Conservation (phyloP, 2,113 vertebrate species). For the Tragelaphus imberbis region DNA sequence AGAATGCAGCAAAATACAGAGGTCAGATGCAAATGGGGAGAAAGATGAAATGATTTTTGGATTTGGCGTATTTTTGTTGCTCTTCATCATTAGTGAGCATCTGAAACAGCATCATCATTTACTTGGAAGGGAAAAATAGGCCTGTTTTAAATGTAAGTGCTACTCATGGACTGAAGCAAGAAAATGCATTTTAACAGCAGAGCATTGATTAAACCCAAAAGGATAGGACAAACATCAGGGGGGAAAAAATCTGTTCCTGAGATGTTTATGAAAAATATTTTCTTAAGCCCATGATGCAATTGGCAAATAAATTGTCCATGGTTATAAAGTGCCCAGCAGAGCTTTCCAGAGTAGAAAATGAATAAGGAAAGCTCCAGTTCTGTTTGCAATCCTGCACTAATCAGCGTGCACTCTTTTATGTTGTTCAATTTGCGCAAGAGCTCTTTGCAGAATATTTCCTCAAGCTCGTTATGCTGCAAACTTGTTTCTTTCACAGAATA, state of each 20-base stretch:
- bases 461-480: not conserved
- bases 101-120: not conserved
- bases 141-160: not conserved
- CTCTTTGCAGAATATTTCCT: not conserved
- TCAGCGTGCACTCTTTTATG: not conserved
- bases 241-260: not conserved
- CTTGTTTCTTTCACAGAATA: not conserved
- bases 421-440: not conserved
- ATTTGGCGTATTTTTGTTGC: not conserved
- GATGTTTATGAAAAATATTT: constrained; percentile 20
- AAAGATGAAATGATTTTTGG: not conserved
- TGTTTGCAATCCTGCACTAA: not conserved
- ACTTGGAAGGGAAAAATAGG: not conserved
- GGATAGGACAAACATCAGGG: not conserved
- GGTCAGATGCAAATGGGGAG: not conserved
- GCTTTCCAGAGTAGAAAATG: not conserved
- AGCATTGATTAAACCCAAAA: not conserved
- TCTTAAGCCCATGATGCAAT: not conserved
- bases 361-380: not conserved
- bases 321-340: not conserved
- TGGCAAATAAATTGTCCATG: constrained; percentile 4
- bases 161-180: not conserved
- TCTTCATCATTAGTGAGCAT: not conserved
- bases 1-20: not conserved
- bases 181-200: constrained; percentile 1